A percentile compares a stretch with the other conserved stretches of the same genome.
Evolutionary conservation across 2,113 vertebrate species (phyloP).

Genomic region (Passer domesticus): DNA sequence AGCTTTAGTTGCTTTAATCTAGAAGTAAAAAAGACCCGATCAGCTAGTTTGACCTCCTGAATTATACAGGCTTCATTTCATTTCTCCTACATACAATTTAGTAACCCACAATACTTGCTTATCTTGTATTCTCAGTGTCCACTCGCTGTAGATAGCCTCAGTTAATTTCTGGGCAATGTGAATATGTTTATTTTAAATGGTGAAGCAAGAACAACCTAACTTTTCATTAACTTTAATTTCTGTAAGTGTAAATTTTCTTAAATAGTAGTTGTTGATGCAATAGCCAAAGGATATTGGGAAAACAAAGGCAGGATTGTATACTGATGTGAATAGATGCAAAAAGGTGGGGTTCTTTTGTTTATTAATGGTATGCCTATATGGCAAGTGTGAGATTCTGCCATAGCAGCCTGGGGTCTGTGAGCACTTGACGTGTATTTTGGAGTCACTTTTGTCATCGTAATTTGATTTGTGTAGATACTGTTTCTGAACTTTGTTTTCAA

Average conservation of each 20-base stretch:
- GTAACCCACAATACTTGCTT: conserved; percentile 29
- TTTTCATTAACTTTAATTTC: conserved; percentile 45
- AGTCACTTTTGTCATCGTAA: neutral
- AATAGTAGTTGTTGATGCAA: neutral
- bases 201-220: conserved; percentile 19
- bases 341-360: neutral
- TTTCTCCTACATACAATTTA: neutral
- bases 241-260: conserved; percentile 1
- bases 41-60: conserved; percentile 35
- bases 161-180: neutral
- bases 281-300: conserved; percentile 5
- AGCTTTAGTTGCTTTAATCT: conserved; percentile 41
- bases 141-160: conserved; percentile 21
- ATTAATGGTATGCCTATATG: neutral
- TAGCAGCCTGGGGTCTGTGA: neutral
- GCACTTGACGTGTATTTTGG: neutral
- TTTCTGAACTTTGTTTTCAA: neutral
- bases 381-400: neutral
- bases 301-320: neutral
- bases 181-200: conserved; percentile 17
- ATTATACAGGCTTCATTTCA: neutral
- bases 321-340: neutral
- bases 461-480: neutral
- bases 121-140: conserved; percentile 49
- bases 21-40: conserved; percentile 6